Evolutionary conservation across 37 sponge, comb jelly and placozoan genomes (phyloP).

Genomic region (Trichoplax adhaerens): DNA sequence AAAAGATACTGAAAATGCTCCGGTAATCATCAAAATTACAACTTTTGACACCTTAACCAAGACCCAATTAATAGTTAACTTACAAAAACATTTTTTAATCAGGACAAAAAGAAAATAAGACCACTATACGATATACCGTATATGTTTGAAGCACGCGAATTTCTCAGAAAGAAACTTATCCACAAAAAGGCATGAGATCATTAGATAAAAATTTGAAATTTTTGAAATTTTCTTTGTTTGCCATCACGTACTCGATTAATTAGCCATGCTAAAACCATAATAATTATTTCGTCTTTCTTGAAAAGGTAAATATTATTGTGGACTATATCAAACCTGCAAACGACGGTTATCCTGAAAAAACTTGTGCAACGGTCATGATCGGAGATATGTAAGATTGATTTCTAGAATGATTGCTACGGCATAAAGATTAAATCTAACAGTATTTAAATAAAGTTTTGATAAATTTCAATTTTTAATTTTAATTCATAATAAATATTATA

Average conservation of each 20-base stretch:
- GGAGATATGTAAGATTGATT: constrained; percentile 43
- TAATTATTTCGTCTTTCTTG: background rate
- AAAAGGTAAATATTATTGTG: constrained; percentile 65
- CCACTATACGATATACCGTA: constrained; percentile 93
- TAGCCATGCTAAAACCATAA: background rate
- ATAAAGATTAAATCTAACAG: constrained; percentile 5
- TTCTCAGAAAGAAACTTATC: constrained; percentile 82
- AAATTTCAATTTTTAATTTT: background rate
- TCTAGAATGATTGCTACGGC: background rate
- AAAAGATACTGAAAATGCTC: constrained; percentile 25
- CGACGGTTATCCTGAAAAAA: constrained; percentile 71
- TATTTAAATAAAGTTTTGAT: background rate
- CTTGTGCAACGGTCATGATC: constrained; percentile 65
- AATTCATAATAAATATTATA: background rate
- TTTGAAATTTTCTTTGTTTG: too few species aligned
- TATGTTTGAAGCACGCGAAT: constrained; percentile 97
- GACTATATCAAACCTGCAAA: constrained; percentile 92
- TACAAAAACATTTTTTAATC: too few species aligned
- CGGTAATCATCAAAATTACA: constrained; percentile 12
- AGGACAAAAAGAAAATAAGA: background rate
- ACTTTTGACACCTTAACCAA: too few species aligned
- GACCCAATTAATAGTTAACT: too few species aligned
- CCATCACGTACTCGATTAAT: too few species aligned
- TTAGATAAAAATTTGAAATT: too few species aligned
- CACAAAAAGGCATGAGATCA: constrained; percentile 54